Base-by-base conservation (phyloP, 2,113 vertebrate species). In the Myrmecobius fasciatus region DNA sequence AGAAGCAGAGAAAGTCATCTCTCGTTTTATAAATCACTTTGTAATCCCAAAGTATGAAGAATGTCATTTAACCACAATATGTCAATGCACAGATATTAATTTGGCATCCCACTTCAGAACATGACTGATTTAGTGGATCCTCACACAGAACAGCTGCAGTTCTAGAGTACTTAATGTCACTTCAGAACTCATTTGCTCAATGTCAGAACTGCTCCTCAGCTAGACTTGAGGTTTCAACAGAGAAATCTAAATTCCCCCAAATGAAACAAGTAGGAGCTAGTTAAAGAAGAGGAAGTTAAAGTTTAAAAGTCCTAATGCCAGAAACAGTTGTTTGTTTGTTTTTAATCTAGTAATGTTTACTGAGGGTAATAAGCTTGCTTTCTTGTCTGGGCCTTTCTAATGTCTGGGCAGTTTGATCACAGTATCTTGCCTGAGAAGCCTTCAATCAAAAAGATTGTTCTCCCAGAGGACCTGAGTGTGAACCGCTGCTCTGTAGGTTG, bases 101-200 rank as follows among this genome's bases (percentile, higher is more conserved):
- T 49, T 48, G 49, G 51, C 43, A 11, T n/a, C 90, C 25, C 3
- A 0, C 52, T 89, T 28, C 31, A 46, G 90, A 83, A 20, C 92
- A 0, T 0, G 0, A 1, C 14, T 0, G 52, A n/a, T 17, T 3
- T 24, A 11, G 22, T 20, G 2, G 91, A 52, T 12, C 43, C 26
- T 6, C 51, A 48, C n/a, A 0, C n/a, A 5, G n/a, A n/a, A 0
- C 43, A 6, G 56, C 60, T 1, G 25, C 43, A 12, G 7, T n/a
- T 93, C 52, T n/a, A 25, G 56, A 47, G 11, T 28, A 6, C 92
- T 25, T 94, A 3, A 0, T 2, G 5, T 47, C 3, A 1, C 91
- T 8, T 22, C 3, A 11, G 46, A 31, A 12, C 28, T 90, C 2
- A 31, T 60, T 89, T 49, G 89, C 43, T 94, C 91, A 60, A 31